Base-by-base conservation (phyloP, 2,113 vertebrate genomes). In the Sapajus apella region DNA sequence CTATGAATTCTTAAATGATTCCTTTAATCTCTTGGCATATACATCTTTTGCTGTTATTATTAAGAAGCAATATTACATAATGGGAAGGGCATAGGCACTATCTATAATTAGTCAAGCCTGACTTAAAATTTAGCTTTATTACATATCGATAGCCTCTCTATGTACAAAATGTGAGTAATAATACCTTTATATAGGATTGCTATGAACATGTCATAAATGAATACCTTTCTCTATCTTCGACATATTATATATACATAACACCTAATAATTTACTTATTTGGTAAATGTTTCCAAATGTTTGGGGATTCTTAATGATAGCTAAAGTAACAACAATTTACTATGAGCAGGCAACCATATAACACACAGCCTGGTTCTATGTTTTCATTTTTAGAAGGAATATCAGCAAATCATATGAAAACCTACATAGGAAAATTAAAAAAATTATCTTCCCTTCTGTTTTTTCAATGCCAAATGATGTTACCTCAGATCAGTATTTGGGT, bases 401-500 rank as follows among this genome's bases (percentile, higher is more conserved):
- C 7, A 37, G 5, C 32, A 77, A 25, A 61, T 14, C 72, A 7
- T 61, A 14, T 95, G 17, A 20, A 13, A 50, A 76, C 30, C 20
- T 81, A 75, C 77, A 35, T 35, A 64, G 50, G 87, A 43, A 68
- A 82, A 89, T 17, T 17, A 12, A 66, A 73, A 73, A 43, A 50
- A 95, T 95, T 83, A 97, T 97, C 94, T 94, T 97, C 82, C 90
- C 73, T 98, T 52, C 21, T 61, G 6, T 52, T 52, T 97, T 90
- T 97, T 97, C 94, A 97, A 93, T 93, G 96, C 85, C 5, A 25
- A 93, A 87, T 91, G 85, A 92, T 94, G 85, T 97, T 98, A 86
- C 96, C 96, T 98, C 96, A 95, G 86, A 97, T 98, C 94, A 98
- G 98, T 97, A 97, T 91, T 89, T 96, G n/a, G 85, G 43, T 95